Conservation (phyloP, 1,140 invertebrate genomes). For the Tetramorium simillimum region DNA sequence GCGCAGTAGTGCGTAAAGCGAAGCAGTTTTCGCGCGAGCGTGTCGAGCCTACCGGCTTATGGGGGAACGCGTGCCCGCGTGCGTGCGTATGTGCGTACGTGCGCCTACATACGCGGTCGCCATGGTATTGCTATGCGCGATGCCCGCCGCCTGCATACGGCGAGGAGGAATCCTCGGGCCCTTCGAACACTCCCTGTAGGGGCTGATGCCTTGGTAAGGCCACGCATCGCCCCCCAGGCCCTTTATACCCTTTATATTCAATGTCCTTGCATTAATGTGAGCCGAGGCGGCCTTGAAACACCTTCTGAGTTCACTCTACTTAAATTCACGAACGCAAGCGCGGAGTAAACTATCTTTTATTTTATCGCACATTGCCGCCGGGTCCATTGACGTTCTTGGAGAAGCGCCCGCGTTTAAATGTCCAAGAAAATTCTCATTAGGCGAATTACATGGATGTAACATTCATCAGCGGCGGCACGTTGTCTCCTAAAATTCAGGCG, state of each 20-base stretch:
- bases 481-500: background rate
- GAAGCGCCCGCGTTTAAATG: background rate
- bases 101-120: background rate
- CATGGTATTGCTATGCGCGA: conserved; percentile 51
- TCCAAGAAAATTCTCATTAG: background rate
- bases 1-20: conserved; percentile 81
- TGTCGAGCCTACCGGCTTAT: conserved; percentile 61
- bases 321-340: no score
- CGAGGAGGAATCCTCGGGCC: conserved; percentile 71
- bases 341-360: background rate
- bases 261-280: conserved; percentile 49
- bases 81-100: conserved; percentile 58
- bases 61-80: conserved; percentile 48
- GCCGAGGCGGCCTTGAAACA: background rate
- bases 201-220: conserved; percentile 82
- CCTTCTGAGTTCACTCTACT: background rate
- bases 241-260: conserved; percentile 69
- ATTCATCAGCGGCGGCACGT: background rate
- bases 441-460: background rate
- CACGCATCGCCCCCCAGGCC: conserved; percentile 82
- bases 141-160: conserved; percentile 11
- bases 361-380: background rate
- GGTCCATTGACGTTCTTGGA: background rate
- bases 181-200: conserved; percentile 79
- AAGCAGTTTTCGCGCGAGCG: conserved; percentile 63